A percentile compares a stretch with the other conserved stretches of the same genome.
Conservation (phyloP, 2,113 vertebrate species). For the Murina feae region DNA sequence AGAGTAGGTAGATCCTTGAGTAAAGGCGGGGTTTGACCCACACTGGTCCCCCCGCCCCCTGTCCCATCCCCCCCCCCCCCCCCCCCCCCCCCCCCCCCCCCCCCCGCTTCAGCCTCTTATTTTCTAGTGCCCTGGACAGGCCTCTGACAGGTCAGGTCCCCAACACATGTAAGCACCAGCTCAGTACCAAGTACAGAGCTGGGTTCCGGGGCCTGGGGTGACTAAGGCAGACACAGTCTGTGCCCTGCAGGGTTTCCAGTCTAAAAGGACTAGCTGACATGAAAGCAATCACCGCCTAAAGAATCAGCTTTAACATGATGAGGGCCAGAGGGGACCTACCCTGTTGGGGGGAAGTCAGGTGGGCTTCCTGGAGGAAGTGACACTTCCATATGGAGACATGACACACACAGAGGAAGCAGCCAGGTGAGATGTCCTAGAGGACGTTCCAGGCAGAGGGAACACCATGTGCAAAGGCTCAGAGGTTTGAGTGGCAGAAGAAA, state of each 20-base stretch:
- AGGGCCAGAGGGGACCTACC: neutral
- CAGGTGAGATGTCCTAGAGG: neutral
- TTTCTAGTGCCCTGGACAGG: neutral
- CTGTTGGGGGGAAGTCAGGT: neutral
- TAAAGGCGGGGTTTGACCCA: neutral
- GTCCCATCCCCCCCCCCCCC: neutral
- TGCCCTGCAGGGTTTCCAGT: neutral
- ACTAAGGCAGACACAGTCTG: neutral
- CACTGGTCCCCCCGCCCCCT: rapidly evolving
- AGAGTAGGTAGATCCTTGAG: neutral
- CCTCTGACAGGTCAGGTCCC: neutral
- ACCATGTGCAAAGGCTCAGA: neutral
- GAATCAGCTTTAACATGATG: neutral
- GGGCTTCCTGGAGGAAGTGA: neutral
- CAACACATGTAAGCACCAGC: neutral
- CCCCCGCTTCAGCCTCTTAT: neutral
- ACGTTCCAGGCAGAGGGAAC: neutral
- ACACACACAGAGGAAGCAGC: neutral
- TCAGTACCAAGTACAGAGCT: neutral
- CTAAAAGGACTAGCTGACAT: neutral
- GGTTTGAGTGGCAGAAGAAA: neutral
- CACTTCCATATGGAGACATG: neutral
- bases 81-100: neutral
- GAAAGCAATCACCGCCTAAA: neutral
- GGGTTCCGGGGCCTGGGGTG: rapidly evolving